Evolutionary conservation across 2,888 invertebrate genomes (phyloP).

Genomic region (Synanthedon andrenaeformis): DNA sequence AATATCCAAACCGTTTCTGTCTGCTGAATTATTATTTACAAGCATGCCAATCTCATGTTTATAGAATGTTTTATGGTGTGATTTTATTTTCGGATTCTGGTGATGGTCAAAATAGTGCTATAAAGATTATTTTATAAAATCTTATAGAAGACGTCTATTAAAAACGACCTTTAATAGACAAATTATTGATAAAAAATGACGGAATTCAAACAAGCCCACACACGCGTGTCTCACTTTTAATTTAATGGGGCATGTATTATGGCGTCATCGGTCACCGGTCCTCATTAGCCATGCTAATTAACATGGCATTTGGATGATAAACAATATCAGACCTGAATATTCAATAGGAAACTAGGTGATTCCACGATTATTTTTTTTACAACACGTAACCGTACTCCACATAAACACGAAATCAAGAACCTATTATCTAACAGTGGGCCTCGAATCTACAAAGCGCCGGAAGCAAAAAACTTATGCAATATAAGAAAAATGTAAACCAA

Average conservation of each 20-base stretch:
- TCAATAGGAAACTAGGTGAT: constrained; percentile 1
- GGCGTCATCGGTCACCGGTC: constrained; percentile 19
- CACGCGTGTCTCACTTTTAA: constrained; percentile 13
- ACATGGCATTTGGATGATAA: constrained; percentile 16
- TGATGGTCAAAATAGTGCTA: no score
- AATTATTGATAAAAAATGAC: constrained; percentile 8
- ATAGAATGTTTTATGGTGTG: no score
- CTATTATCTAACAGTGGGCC: not conserved
- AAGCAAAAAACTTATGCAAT: not conserved
- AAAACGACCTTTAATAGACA: no score
- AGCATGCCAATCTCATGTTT: no score
- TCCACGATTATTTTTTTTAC: not conserved
- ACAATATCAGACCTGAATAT: constrained; percentile 22
- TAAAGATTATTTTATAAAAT: no score
- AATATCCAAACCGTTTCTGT: no score
- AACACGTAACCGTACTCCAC: not conserved
- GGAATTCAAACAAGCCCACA: constrained; percentile 22
- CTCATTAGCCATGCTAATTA: constrained; percentile 10
- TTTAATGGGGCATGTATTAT: constrained; percentile 22
- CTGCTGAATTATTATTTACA: no score
- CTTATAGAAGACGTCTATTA: no score
- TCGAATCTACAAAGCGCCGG: constrained; percentile 1
- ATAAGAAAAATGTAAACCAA: constrained; percentile 1
- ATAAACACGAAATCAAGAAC: not conserved
- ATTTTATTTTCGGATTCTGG: no score